These are phyloP conservation scores for Tupaia tana DNA, from an alignment of 2,113 vertebrate species.

Conservation along the genomic window DNA sequence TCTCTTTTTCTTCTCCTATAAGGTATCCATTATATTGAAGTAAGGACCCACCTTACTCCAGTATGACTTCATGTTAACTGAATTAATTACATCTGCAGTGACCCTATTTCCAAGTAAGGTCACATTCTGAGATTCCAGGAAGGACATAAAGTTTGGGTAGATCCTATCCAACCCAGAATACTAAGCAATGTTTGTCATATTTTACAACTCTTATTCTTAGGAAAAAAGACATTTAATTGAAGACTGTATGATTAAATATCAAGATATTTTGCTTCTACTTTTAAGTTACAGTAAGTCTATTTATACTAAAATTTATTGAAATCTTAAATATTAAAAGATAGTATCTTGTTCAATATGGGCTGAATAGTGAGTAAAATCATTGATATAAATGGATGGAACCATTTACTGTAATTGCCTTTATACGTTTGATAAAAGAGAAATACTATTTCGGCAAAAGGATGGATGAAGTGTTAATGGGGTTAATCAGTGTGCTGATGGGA, in stretches of 20 bases:
- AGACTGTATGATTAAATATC: conserved; percentile 9
- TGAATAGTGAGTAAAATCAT: background rate
- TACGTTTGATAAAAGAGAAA: conserved; percentile 48
- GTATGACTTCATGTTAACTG: background rate
- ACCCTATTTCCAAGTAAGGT: background rate
- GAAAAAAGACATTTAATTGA: conserved; percentile 16
- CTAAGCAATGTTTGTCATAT: background rate
- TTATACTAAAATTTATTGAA: conserved; percentile 41
- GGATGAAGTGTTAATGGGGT: conserved; percentile 3
- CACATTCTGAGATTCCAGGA: conserved; percentile 23
- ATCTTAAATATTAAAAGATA: conserved; percentile 31
- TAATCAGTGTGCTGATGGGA: conserved; percentile 17
- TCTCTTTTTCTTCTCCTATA: background rate
- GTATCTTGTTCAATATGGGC: background rate
- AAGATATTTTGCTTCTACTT: conserved; percentile 26
- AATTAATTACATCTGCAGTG: background rate
- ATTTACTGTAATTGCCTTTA: conserved; percentile 41
- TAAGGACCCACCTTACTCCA: background rate
- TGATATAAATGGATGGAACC: background rate
- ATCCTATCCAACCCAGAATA: background rate
- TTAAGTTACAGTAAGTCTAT: conserved; percentile 2
- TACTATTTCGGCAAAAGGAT: conserved; percentile 5
- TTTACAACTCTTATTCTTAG: background rate
- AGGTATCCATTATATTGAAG: background rate
- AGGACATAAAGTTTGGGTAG: background rate